Evolutionary conservation across 1,140 invertebrate species (phyloP), one percentile per base, ranked within the genome.

Genomic region (Camponotus vicinus): DNA sequence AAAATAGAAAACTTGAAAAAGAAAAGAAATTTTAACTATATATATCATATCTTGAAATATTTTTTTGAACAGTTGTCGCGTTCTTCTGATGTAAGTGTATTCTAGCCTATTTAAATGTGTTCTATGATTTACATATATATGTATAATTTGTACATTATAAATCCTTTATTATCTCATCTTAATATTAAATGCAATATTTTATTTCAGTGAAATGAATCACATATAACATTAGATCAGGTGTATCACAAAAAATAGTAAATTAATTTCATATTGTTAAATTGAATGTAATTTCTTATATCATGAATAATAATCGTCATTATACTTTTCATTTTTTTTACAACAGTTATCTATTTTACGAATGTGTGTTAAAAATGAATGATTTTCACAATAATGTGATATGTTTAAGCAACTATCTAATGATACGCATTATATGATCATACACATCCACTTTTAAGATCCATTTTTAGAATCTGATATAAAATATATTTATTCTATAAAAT

Each of bases 31-130:
- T 89, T 76, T 55, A n/a, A 57, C 32, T 75, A 37, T 11, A 42
- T 75, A 37, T 11, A 42, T 21, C 21, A 57, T 11, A 52, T 8
- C 32, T 79, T 55, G 3, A 66, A 76, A 70, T 32, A 55, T 42
- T n/a, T 34, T 49, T 40, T 80, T 37, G 6, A 59, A 6, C 57
- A n/a, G 9, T 66, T 59, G 49, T 88, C 37, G 3, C 34, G 78
- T n/a, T 89, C 66, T 78, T 42, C 85, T 83, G 88, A 86, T 66
- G 21, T 66, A 78, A 83, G 88, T 77, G 66, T 89, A 69, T 49
- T 86, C 66, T 82, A 86, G 42, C 71, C 40, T 59, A 64, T 59
- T 61, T 86, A 66, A 64, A 78, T 77, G 57, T 73, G 57, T 89
- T 89, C 77, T 52, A 86, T 69, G 55, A 82, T 89, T 86, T 86